Evolutionary conservation across 23 tunicate genomes (phyloP), one percentile per base, ranked within the genome.

Genomic region (Halocynthia aurantium): DNA sequence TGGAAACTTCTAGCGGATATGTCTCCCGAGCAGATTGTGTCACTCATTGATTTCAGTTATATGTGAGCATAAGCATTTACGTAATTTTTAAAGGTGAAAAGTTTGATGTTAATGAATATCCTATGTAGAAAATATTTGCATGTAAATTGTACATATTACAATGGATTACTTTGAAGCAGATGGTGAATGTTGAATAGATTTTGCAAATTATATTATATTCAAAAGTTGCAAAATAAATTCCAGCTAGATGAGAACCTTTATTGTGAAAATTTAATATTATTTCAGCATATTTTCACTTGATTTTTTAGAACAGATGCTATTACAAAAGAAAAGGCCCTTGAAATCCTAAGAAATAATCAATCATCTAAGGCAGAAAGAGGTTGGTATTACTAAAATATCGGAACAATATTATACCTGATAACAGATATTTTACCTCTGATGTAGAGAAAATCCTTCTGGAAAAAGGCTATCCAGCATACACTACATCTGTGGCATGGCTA

Each of bases 1-100:
- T 91, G 97, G 97, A 91, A 91, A 58, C 83, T 91, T n/a, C 77
- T 94, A 6, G 96, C 90, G 52, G 99, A 94, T 57, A 94, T 94
- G 99, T 71, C 95, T 31, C 95, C 99, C 11, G 83, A 77, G 13
- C 92, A 94, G 76, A 88, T 94, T 54, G 78, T 94, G 12, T 66
- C 69, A 7, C 78, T 94, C 44, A 78, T 94, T 15, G 99, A 94
- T 53, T 94, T 94, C 80, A 90, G 95, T 62, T 94, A 90, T 82
- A 81, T 94, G 92, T 91, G 56, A 81, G 97, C 76, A 55, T 64
- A 7, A 8, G 4, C n/a, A 49, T 67, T 67, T 12, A 17, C 20
- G 72, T 67, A 31, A 31, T 31, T 31, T 31, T 31, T 31, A 31
- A 31, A 31, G 1, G 4, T 31, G 1, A 31, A 31, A 31, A 31